These are phyloP conservation scores for Microcebus ravelobensis DNA, from an alignment of 2,113 vertebrate species.

Conservation along the genomic window DNA sequence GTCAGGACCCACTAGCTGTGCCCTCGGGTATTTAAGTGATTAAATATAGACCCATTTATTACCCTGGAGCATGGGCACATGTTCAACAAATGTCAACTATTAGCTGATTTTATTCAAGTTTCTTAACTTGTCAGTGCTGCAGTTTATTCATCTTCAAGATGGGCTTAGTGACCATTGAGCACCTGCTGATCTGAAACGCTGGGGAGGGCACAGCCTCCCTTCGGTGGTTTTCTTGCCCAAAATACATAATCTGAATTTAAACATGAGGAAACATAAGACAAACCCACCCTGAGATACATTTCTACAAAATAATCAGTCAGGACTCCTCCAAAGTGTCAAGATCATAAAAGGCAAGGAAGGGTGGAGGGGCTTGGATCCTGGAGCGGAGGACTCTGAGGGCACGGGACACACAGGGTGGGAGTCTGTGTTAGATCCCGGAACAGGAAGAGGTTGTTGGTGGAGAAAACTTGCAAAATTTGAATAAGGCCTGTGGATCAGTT, in stretches of 20 bases:
- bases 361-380: rapidly evolving
- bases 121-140: not conserved
- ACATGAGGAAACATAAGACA: not conserved
- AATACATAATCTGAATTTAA: not conserved
- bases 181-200: rapidly evolving
- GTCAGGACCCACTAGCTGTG: not conserved
- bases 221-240: not conserved
- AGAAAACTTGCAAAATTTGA: not conserved
- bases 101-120: not conserved
- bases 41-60: not conserved
- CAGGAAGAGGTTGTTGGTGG: not conserved
- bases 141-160: not conserved
- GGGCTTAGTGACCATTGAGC: rapidly evolving
- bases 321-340: not conserved
- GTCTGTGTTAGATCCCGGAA: not conserved
- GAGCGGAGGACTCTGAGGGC: not conserved
- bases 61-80: not conserved
- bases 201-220: not conserved
- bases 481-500: not conserved
- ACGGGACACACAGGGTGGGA: not conserved
- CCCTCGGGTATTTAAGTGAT: not conserved
- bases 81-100: not conserved
- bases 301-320: not conserved
- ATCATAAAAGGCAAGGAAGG: not conserved
- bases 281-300: not conserved